Evolutionary conservation across 2,113 vertebrate species (phyloP).

Genomic region (Seriola quinqueradiata): DNA sequence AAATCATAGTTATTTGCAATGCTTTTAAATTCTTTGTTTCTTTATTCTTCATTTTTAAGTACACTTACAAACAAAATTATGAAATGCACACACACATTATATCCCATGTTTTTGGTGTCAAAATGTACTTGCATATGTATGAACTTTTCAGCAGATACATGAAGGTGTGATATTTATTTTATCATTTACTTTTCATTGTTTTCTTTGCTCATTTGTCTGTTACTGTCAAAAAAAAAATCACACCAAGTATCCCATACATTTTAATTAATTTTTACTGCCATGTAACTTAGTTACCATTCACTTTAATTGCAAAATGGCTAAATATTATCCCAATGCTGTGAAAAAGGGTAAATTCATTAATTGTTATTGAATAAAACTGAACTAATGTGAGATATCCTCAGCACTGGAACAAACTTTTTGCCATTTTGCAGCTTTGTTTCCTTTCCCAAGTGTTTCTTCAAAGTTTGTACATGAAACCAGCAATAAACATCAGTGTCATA

Average conservation of each 20-base stretch:
- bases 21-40: slow-evolving; percentile 68
- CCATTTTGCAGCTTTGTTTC: slow-evolving; percentile 14
- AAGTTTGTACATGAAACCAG: slow-evolving; percentile 31
- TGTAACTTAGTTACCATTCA: slow-evolving; percentile 11
- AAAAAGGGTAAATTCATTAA: slow-evolving; percentile 12
- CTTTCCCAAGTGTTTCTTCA: neutral
- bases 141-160: slow-evolving; percentile 41
- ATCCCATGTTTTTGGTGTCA: slow-evolving; percentile 75
- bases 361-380: slow-evolving; percentile 22
- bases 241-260: slow-evolving; percentile 20
- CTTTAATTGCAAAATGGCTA: slow-evolving; percentile 1
- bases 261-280: slow-evolving; percentile 10
- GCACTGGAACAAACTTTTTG: neutral
- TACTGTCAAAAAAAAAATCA: slow-evolving; percentile 8
- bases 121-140: slow-evolving; percentile 76
- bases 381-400: slow-evolving; percentile 24
- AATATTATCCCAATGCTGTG: slow-evolving; percentile 16
- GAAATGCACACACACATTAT: slow-evolving; percentile 47
- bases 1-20: slow-evolving; percentile 77
- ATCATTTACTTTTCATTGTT: slow-evolving; percentile 25
- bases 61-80: slow-evolving; percentile 81
- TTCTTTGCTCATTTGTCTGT: slow-evolving; percentile 13
- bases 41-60: slow-evolving; percentile 84
- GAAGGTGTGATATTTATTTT: slow-evolving; percentile 8
- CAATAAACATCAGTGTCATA: neutral